A percentile compares a stretch with the other conserved stretches of the same genome.
These are phyloP conservation scores for Sphaerolaimus hirsutus DNA, from an alignment of 2,888 invertebrate genomes.

Conservation along the genomic window DNA sequence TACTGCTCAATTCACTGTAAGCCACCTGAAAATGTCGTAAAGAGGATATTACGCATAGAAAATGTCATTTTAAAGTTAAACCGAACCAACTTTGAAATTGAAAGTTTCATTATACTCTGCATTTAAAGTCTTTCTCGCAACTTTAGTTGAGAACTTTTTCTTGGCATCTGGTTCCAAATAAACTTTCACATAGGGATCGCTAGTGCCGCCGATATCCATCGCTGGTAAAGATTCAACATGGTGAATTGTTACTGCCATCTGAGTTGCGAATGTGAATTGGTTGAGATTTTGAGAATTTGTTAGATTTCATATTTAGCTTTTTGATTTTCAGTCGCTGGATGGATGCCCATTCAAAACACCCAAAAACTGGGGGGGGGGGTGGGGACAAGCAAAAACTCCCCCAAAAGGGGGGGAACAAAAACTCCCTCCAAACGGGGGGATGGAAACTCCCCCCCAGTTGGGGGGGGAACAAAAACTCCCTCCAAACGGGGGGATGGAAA, in stretches of 20 bases:
- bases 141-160: constrained; percentile 98
- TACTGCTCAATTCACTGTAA: constrained; percentile 92
- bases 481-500: too few relatives aligned
- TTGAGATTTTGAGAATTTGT: too few relatives aligned
- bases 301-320: too few relatives aligned
- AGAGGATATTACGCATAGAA: background rate
- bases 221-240: constrained; percentile 94
- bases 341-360: too few relatives aligned
- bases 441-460: too few relatives aligned
- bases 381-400: too few relatives aligned
- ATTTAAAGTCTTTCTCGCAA: constrained; percentile 86
- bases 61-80: background rate
- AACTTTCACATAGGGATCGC: constrained; percentile 87
- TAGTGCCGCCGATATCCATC: constrained; percentile 92
- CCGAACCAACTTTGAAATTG: constrained; percentile 61
- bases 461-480: too few relatives aligned
- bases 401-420: too few relatives aligned
- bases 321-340: too few relatives aligned
- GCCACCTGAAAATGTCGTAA: constrained; percentile 32
- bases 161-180: constrained; percentile 95
- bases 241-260: constrained; percentile 75
- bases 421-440: too few relatives aligned
- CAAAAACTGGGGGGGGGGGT: too few relatives aligned
- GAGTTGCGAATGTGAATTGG: too few relatives aligned
- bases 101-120: constrained; percentile 96